Evolutionary conservation across 2,888 invertebrate genomes (phyloP), one percentile per base, ranked within the genome.

Genomic region (Scaptomyza tumidula): DNA sequence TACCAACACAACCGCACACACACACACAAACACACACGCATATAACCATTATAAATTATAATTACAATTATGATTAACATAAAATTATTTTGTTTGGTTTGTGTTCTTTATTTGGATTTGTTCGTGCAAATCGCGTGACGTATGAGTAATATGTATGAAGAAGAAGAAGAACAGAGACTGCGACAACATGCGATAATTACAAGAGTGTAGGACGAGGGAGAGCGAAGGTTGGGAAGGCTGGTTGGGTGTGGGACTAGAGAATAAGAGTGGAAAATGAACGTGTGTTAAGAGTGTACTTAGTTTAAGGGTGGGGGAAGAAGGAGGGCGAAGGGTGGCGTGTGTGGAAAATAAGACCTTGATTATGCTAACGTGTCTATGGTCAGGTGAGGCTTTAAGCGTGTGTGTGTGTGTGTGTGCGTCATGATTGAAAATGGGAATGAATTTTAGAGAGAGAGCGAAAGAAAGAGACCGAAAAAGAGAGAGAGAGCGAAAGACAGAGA

Each of bases 41-140:
- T 10, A 55, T n/a, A 37, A 3, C 46, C 50, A 71, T 80, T 81
- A 71, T 60, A 71, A 41, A 37, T 53, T 55, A 54, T 65, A 66
- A 65, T 75, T 53, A n/a, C 61, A 65, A 64, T 75, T 62, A 56
- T 74, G 55, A 54, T 63, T 56, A 59, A 45, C 13, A 39, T 39
- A 6, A 9, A 41, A 41, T 52, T 49, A 33, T 41, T 44, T 33
- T 39, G 9, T 41, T 59, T 48, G n/a, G 6, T 43, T 14, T 67
- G 14, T 53, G 29, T 59, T 56, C 62, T 24, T 24, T 5, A 2
- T 24, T 24, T 60, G n/a, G 37, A 37, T 35, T 74, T 59, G 16
- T 57, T 62, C 49, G 65, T 65, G 43, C 63, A 45, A 41, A 52
- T 80, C 75, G 72, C 81, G 70, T 68, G 81, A 71, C 78, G 80